Evolutionary conservation across 2,888 invertebrate genomes (phyloP).

Genomic region (Heliconius erato): DNA sequence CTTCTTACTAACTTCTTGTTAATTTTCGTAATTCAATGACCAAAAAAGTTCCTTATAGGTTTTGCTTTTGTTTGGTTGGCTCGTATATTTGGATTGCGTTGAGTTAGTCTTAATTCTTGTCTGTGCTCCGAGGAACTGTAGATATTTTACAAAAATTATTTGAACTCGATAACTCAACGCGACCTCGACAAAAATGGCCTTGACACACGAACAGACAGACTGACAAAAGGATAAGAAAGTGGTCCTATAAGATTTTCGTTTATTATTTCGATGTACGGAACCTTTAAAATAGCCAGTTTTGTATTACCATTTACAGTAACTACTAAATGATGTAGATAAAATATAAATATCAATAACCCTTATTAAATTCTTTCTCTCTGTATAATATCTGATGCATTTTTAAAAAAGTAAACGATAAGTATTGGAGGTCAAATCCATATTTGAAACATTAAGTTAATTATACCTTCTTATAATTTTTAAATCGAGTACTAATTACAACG

Average conservation of each 20-base stretch:
- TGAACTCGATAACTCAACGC: no score
- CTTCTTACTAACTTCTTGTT: no score
- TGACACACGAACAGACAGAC: no score
- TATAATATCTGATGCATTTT: neutral
- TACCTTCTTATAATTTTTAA: neutral
- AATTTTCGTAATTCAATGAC: no score
- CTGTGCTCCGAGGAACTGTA: no score
- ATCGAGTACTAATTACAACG: slow-evolving; percentile 12
- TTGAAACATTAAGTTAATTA: neutral
- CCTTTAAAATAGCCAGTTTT: neutral
- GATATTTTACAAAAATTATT: no score
- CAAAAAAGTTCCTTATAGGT: no score
- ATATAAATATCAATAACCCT: neutral
- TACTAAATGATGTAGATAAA: neutral
- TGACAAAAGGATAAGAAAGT: neutral
- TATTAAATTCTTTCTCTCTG: neutral
- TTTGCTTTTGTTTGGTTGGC: no score
- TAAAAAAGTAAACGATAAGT: neutral
- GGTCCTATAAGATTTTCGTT: neutral
- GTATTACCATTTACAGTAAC: neutral
- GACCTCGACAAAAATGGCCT: no score
- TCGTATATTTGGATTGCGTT: no score
- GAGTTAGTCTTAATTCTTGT: no score
- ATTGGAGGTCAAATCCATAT: neutral
- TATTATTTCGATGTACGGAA: neutral